Evolutionary conservation across 2,113 vertebrate genomes (phyloP).

Genomic region (Spea bombifrons): DNA sequence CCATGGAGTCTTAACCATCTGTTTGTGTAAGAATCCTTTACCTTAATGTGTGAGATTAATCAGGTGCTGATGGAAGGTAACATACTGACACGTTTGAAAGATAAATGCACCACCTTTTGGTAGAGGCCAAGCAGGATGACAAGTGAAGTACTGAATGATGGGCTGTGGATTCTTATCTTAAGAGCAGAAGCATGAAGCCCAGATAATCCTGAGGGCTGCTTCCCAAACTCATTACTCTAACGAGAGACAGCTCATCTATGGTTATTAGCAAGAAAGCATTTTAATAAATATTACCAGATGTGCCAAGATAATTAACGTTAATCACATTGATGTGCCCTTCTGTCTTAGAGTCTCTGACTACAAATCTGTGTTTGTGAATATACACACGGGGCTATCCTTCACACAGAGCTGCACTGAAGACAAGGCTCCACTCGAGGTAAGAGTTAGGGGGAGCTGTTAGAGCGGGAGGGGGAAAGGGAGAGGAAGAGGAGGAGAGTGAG

Average conservation of each 20-base stretch:
- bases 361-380: too few species aligned
- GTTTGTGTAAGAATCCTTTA: conserved; percentile 11
- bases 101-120: conserved; percentile 15
- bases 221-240: not conserved
- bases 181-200: not conserved
- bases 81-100: conserved; percentile 28
- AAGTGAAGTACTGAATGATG: conserved; percentile 5
- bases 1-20: conserved; percentile 17
- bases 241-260: not conserved
- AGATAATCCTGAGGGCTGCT: not conserved
- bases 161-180: not conserved
- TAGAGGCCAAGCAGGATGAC: conserved; percentile 5
- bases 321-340: not conserved
- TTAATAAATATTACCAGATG: not conserved
- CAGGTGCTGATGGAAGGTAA: conserved; percentile 23
- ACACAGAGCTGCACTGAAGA: too few species aligned
- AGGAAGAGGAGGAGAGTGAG: too few species aligned
- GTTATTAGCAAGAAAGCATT: not conserved
- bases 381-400: too few species aligned
- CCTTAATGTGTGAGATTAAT: conserved; percentile 28
- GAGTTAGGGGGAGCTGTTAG: too few species aligned
- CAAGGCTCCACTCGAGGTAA: too few species aligned
- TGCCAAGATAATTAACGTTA: not conserved
- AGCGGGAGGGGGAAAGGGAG: too few species aligned
- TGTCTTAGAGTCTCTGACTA: too few species aligned